These are phyloP conservation scores for Brenthis ino DNA, from an alignment of 2,888 invertebrate genomes.

Conservation along the genomic window DNA sequence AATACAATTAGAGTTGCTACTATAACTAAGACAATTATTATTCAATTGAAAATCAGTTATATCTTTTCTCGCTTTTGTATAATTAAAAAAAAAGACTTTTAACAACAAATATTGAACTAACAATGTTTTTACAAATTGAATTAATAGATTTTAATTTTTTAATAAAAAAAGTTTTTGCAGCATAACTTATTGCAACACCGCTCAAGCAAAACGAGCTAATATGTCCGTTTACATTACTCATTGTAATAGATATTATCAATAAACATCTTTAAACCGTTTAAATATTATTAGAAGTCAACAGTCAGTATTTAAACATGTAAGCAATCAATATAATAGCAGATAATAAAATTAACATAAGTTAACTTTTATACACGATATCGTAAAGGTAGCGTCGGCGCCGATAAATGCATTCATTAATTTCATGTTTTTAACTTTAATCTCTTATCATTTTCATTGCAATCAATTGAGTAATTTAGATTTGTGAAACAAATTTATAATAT, in stretches of 20 bases:
- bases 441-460: slow-evolving; percentile 17
- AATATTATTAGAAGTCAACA: slow-evolving; percentile 16
- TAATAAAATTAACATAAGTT: slow-evolving; percentile 21
- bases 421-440: slow-evolving; percentile 1
- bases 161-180: background rate
- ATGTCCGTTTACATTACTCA: slow-evolving; percentile 20
- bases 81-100: too few relatives aligned
- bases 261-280: slow-evolving; percentile 18
- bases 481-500: background rate
- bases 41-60: too few relatives aligned
- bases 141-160: too few relatives aligned
- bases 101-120: too few relatives aligned
- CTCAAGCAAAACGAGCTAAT: slow-evolving; percentile 25
- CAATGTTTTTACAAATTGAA: too few relatives aligned
- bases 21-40: too few relatives aligned
- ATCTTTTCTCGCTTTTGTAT: too few relatives aligned
- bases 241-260: slow-evolving; percentile 27
- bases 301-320: slow-evolving; percentile 10
- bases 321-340: slow-evolving; percentile 4
- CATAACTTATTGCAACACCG: slow-evolving; percentile 14
- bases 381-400: slow-evolving; percentile 7
- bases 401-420: slow-evolving; percentile 12
- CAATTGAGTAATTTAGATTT: slow-evolving; percentile 11
- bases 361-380: background rate
- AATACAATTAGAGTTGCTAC: too few relatives aligned